Conservation (phyloP, 2,113 vertebrate genomes). For the Neolamprologus variostigma region DNA sequence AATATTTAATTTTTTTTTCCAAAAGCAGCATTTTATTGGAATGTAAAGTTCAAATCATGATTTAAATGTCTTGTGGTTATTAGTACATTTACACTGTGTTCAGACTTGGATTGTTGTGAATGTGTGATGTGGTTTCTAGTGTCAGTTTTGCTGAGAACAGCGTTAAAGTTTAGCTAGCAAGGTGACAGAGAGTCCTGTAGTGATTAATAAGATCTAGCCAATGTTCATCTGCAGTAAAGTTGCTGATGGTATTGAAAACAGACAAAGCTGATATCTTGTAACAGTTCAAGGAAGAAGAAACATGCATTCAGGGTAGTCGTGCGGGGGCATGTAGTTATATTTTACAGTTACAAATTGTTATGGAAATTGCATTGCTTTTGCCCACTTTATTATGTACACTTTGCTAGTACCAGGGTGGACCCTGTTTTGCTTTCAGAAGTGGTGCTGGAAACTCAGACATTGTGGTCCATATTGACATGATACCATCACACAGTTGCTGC, state of each 20-base stretch:
- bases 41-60: neutral
- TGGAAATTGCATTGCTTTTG: neutral
- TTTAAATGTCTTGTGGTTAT: neutral
- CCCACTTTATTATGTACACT: neutral
- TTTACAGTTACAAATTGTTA: neutral
- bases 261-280: neutral
- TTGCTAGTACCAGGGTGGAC: neutral
- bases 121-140: neutral
- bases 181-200: neutral
- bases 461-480: neutral
- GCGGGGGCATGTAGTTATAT: rapidly evolving
- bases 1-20: neutral
- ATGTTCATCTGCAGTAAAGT: neutral
- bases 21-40: neutral
- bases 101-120: neutral
- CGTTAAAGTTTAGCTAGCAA: neutral
- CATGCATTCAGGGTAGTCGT: neutral
- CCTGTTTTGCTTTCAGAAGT: neutral
- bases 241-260: neutral
- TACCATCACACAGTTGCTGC: neutral
- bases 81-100: neutral
- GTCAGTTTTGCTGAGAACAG: neutral
- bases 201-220: neutral
- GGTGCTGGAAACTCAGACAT: neutral
- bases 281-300: neutral